These are phyloP conservation scores for Pseudochaenichthys georgianus DNA, from an alignment of 2,797 vertebrate genomes.

Conservation along the genomic window DNA sequence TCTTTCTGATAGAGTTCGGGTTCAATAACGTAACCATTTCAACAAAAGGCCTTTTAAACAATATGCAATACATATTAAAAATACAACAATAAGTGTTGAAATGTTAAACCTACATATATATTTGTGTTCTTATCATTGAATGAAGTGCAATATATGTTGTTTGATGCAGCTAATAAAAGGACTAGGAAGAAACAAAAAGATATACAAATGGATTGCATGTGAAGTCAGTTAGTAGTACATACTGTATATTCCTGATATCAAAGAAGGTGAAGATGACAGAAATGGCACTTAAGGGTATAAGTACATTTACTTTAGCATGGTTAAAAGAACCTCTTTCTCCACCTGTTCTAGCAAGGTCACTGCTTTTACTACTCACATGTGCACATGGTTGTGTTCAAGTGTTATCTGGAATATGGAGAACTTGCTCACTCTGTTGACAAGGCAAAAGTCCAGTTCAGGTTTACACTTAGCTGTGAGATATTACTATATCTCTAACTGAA, in stretches of 20 bases:
- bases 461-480: not conserved
- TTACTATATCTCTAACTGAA: not conserved
- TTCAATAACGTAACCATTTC: not conserved
- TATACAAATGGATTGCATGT: not conserved
- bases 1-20: not conserved
- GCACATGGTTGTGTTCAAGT: slow-evolving; percentile 1
- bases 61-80: not conserved
- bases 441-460: slow-evolving; percentile 38
- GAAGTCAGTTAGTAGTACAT: not conserved
- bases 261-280: not conserved
- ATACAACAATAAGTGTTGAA: not conserved
- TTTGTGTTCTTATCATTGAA: not conserved
- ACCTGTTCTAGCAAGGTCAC: not conserved
- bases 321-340: not conserved
- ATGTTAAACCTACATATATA: not conserved
- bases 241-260: not conserved
- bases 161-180: not conserved
- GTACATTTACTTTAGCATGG: not conserved
- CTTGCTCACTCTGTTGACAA: slow-evolving; percentile 11
- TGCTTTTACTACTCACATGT: not conserved
- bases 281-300: not conserved
- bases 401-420: slow-evolving; percentile 11
- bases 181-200: not conserved
- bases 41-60: not conserved
- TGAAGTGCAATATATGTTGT: not conserved